Percentiles rank a stretch among this genome's conserved stretches.
Conservation (phyloP, 2,888 invertebrate genomes). For the Leptarthrus brevirostris region DNA sequence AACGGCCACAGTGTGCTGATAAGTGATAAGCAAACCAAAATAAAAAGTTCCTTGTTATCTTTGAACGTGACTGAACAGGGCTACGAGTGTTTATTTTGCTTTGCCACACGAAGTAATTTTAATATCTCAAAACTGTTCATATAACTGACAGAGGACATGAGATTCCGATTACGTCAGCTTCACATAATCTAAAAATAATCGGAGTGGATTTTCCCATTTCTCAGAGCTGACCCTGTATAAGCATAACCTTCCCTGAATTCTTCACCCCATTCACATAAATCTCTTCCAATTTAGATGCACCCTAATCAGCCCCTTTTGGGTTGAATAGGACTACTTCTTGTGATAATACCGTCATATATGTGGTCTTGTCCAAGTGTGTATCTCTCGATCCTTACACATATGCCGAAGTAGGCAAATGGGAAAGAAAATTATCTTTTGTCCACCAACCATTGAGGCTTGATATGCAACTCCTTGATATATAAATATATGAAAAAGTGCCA, state of each 20-base stretch:
- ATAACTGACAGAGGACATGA: background rate
- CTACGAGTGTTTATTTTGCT: no score
- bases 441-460: conserved; percentile 11
- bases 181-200: conserved; percentile 33
- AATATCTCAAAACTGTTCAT: no score
- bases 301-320: conserved; percentile 32
- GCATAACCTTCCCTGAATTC: conserved; percentile 17
- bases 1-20: no score
- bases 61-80: no score
- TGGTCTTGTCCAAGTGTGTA: background rate
- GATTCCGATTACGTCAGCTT: conserved; percentile 17
- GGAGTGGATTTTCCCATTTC: conserved; percentile 31
- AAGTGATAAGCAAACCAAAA: no score
- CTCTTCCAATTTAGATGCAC: conserved; percentile 25
- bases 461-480: background rate
- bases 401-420: conserved; percentile 7
- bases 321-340: background rate
- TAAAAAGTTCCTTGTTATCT: no score
- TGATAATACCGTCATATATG: background rate
- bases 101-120: no score
- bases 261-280: conserved; percentile 37
- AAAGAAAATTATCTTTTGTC: conserved; percentile 31
- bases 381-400: background rate
- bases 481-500: conserved; percentile 4
- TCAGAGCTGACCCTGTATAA: background rate